These are phyloP conservation scores for Furcifer pardalis DNA, from an alignment of 2,797 vertebrate species.

Conservation along the genomic window DNA sequence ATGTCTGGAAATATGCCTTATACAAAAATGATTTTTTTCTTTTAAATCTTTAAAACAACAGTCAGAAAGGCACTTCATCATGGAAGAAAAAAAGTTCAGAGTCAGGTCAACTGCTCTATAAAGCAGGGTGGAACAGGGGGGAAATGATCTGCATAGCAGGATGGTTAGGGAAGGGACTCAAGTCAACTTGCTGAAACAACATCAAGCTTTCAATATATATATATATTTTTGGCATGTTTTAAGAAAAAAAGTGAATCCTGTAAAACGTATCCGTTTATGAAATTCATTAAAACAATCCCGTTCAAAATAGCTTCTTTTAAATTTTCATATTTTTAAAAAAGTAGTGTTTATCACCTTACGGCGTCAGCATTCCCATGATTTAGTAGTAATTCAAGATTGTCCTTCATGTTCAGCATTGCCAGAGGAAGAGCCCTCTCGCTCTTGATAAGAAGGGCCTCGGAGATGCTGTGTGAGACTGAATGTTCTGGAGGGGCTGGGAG, in stretches of 20 bases:
- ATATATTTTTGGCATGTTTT: slow-evolving; percentile 1
- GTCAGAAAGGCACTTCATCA: slow-evolving; percentile 99
- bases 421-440: slow-evolving; percentile 68
- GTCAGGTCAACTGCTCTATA: slow-evolving; percentile 87
- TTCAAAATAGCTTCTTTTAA: slow-evolving; percentile 79
- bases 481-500: slow-evolving; percentile 55
- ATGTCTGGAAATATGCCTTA: slow-evolving; percentile 88
- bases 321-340: slow-evolving; percentile 70
- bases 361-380: slow-evolving; percentile 69
- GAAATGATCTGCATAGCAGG: slow-evolving; percentile 88
- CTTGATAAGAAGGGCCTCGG: slow-evolving; percentile 55
- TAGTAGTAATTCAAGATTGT: slow-evolving; percentile 67
- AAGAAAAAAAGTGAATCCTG: slow-evolving; percentile 77
- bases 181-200: slow-evolving; percentile 70
- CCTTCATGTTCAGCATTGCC: slow-evolving; percentile 65
- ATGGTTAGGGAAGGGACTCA: slow-evolving; percentile 63
- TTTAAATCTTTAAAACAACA: slow-evolving; percentile 91
- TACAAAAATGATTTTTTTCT: slow-evolving; percentile 88
- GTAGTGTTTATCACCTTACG: slow-evolving; percentile 66
- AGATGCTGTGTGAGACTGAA: slow-evolving; percentile 58
- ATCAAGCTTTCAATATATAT: slow-evolving; percentile 64
- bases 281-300: slow-evolving; percentile 80
- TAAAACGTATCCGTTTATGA: slow-evolving; percentile 80
- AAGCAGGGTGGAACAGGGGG: slow-evolving; percentile 63
- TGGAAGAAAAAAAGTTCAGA: slow-evolving; percentile 89